These are phyloP conservation scores for Hypocryptadius cinnamomeus DNA, from an alignment of 2,113 vertebrate species.

Conservation along the genomic window DNA sequence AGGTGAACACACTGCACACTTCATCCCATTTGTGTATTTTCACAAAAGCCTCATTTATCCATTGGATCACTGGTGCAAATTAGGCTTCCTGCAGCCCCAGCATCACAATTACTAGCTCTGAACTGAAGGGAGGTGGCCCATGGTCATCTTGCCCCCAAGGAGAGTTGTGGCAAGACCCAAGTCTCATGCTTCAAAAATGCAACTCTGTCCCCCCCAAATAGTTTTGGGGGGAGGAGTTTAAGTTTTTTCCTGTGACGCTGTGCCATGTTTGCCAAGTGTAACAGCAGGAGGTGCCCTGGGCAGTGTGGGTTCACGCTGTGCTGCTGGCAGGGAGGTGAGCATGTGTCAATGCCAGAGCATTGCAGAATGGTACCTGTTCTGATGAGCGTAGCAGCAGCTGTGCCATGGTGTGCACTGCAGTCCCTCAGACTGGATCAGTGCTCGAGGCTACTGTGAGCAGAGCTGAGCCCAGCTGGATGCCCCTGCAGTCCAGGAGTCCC, in stretches of 20 bases:
- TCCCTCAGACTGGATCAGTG: fast-evolving
- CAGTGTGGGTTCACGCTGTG: not conserved
- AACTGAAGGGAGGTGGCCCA: fast-evolving
- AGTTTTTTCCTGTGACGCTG: too few relatives aligned
- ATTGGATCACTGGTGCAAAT: fast-evolving
- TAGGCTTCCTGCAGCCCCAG: not conserved
- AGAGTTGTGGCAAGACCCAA: fast-evolving
- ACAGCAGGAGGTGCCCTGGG: not conserved
- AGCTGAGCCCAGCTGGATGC: not conserved
- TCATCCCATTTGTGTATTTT: fast-evolving
- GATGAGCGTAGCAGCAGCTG: fast-evolving
- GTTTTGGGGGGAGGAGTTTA: not conserved
- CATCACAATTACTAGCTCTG: not conserved
- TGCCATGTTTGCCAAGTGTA: fast-evolving
- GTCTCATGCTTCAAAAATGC: not conserved
- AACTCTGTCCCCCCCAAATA: fast-evolving
- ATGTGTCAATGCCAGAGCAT: fast-evolving
- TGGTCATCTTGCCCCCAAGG: not conserved
- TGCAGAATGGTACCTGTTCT: fast-evolving
- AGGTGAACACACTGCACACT: fast-evolving
- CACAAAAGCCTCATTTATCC: fast-evolving
- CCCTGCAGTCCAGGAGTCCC: not conserved
- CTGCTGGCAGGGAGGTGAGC: not conserved
- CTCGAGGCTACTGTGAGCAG: fast-evolving
- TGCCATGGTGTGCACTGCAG: fast-evolving